Conservation (phyloP, 2,888 invertebrate genomes). For the Matsumyia berberina region DNA sequence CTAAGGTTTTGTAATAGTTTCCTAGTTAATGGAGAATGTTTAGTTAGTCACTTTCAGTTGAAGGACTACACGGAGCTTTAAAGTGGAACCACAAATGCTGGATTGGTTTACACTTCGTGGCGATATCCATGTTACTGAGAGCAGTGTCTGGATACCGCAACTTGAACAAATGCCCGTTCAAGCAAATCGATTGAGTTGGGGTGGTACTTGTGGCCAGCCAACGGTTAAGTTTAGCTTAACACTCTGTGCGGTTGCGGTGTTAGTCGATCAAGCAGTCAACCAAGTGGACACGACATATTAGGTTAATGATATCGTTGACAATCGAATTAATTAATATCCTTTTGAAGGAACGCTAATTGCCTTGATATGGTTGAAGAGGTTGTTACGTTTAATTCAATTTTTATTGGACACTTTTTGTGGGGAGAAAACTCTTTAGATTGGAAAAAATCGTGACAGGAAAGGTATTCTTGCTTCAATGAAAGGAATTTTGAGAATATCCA, state of each 20-base stretch:
- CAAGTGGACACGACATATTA: slow-evolving; percentile 48
- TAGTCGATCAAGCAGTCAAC: slow-evolving; percentile 16
- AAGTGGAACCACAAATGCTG: slow-evolving; percentile 38
- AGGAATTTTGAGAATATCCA: no score
- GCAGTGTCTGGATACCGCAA: slow-evolving; percentile 25
- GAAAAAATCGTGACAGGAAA: no score
- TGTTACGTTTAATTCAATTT: no score
- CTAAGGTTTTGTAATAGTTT: background rate
- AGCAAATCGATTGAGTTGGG: slow-evolving; percentile 68
- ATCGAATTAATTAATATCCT: slow-evolving; percentile 51
- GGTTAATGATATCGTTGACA: slow-evolving; percentile 47
- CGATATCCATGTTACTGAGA: background rate
- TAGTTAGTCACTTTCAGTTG: background rate
- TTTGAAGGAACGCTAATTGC: background rate
- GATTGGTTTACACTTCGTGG: slow-evolving; percentile 10
- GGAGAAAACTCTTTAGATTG: no score
- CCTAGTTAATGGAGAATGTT: background rate
- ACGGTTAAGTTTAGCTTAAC: slow-evolving; percentile 58
- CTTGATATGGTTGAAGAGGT: no score
- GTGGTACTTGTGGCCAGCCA: slow-evolving; percentile 39
- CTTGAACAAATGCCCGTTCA: slow-evolving; percentile 38
- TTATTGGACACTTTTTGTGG: no score
- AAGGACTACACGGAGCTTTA: background rate
- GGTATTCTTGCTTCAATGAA: no score
- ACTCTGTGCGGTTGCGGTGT: slow-evolving; percentile 34